Evolutionary conservation across 2,113 vertebrate genomes (phyloP).

Genomic region (Myotis brandtii): DNA sequence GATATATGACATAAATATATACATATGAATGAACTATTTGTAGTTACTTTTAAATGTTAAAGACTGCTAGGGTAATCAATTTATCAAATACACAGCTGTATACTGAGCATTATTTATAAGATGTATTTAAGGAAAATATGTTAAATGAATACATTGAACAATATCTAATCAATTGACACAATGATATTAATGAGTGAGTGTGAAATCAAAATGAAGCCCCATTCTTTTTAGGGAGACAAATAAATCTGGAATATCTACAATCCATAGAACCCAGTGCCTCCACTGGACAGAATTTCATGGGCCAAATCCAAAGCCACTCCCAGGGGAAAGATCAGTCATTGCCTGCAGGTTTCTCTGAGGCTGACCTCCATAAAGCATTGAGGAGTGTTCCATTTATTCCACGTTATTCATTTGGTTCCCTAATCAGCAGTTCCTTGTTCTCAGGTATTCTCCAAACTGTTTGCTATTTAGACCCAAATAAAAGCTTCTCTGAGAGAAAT

Average conservation of each 20-base stretch:
- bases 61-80: not conserved
- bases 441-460: not conserved
- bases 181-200: not conserved
- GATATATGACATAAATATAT: not conserved
- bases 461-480: not conserved
- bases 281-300: not conserved
- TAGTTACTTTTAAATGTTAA: slow-evolving; percentile 23
- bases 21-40: not conserved
- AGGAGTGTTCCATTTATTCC: not conserved
- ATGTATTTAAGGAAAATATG: not conserved
- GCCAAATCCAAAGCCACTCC: not conserved
- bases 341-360: not conserved
- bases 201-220: not conserved
- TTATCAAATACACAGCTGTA: not conserved
- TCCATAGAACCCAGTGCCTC: not conserved
- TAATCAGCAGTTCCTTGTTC: not conserved
- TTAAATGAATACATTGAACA: not conserved
- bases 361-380: accelerated
- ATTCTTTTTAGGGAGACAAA: not conserved
- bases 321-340: not conserved
- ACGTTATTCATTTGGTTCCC: not conserved
- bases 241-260: not conserved
- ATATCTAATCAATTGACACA: not conserved
- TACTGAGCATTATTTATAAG: not conserved
- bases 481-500: not conserved